A percentile compares a stretch with the other conserved stretches of the same genome.
These are phyloP conservation scores for Lacanobia wlatinum DNA, from an alignment of 2,888 invertebrate species.

Conservation along the genomic window DNA sequence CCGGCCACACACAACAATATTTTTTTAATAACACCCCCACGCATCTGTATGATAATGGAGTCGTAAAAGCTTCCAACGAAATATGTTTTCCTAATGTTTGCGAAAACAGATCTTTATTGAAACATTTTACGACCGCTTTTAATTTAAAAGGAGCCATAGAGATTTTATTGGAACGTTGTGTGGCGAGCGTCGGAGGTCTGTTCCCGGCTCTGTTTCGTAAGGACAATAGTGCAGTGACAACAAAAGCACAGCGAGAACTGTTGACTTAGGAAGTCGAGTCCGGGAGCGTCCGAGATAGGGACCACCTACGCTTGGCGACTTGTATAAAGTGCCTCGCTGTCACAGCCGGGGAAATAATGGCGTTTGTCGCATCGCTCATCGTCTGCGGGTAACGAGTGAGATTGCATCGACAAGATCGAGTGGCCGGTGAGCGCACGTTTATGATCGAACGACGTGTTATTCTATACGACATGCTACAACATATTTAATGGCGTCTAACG, in stretches of 20 bases:
- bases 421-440: slow-evolving; percentile 63
- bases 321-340: slow-evolving; percentile 73
- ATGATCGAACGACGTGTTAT: slow-evolving; percentile 75
- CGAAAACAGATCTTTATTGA: slow-evolving; percentile 77
- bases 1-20: slow-evolving; percentile 51
- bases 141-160: slow-evolving; percentile 71
- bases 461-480: slow-evolving; percentile 59
- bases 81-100: slow-evolving; percentile 72
- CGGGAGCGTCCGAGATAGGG: slow-evolving; percentile 73
- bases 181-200: slow-evolving; percentile 73
- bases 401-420: slow-evolving; percentile 73
- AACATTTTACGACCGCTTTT: slow-evolving; percentile 76
- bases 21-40: slow-evolving; percentile 63
- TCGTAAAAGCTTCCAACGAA: slow-evolving; percentile 73
- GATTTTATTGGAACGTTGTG: slow-evolving; percentile 70
- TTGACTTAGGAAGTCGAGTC: slow-evolving; percentile 77
- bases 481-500: slow-evolving; percentile 57
- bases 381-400: slow-evolving; percentile 71
- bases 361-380: slow-evolving; percentile 67
- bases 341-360: slow-evolving; percentile 77
- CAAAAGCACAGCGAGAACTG: slow-evolving; percentile 84
- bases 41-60: slow-evolving; percentile 74
- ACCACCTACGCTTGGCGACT: slow-evolving; percentile 82
- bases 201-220: slow-evolving; percentile 69
- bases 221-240: slow-evolving; percentile 80